Conservation (phyloP, 2,888 invertebrate species). For the Prenolepis imparis region DNA sequence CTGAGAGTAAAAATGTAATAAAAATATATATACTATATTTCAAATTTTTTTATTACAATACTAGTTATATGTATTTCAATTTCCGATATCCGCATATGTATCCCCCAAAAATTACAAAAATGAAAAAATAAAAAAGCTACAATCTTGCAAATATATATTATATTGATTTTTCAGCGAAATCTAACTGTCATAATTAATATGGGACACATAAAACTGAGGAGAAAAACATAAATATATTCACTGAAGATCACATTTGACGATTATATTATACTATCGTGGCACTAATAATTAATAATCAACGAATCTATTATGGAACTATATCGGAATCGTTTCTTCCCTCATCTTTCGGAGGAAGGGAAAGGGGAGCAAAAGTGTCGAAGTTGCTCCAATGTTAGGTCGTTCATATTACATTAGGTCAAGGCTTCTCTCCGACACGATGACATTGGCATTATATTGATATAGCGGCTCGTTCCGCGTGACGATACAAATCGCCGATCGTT, state of each 20-base stretch:
- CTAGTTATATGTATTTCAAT: too few relatives aligned
- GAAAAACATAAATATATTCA: neutral
- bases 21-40: too few relatives aligned
- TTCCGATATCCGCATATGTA: too few relatives aligned
- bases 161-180: too few relatives aligned
- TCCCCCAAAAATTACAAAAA: too few relatives aligned
- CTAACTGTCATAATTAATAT: too few relatives aligned
- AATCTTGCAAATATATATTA: too few relatives aligned
- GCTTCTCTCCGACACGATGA: constrained; percentile 36
- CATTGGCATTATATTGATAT: constrained; percentile 24
- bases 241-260: neutral
- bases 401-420: constrained; percentile 62
- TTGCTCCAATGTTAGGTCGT: constrained; percentile 21
- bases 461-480: neutral
- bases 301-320: neutral
- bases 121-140: too few relatives aligned
- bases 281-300: constrained; percentile 12
- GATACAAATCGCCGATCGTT: constrained; percentile 1
- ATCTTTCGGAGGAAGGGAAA: neutral
- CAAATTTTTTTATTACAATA: too few relatives aligned
- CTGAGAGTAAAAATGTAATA: too few relatives aligned
- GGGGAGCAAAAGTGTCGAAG: constrained; percentile 16
- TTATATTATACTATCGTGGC: neutral
- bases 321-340: neutral
- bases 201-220: too few relatives aligned